Percentiles rank a stretch among this genome's conserved stretches.
phyloP scores from a whole-genome alignment of 1,140 invertebrate species.

The Dysdera silvatica region DNA sequence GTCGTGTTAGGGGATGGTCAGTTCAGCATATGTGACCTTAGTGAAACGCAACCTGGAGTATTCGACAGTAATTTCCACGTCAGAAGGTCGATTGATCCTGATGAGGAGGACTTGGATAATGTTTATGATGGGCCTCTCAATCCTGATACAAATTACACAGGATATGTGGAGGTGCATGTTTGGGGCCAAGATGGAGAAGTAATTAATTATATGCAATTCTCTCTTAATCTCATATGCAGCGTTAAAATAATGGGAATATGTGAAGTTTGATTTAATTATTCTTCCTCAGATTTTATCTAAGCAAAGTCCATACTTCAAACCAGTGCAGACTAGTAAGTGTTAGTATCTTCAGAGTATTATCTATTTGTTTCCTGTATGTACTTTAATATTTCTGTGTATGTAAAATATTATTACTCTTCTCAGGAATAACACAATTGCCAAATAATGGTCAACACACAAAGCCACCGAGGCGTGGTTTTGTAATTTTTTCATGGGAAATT shows the following conservation, averaged over 20 bases:
- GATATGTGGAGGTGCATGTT: conserved; percentile 34
- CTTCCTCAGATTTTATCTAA: conserved; percentile 26
- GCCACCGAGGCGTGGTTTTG: no score
- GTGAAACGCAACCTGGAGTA: background rate
- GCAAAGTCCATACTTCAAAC: conserved; percentile 31
- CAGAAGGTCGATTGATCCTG: background rate
- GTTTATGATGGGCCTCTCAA: conserved; percentile 32
- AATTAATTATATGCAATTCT: background rate
- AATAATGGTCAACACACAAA: no score
- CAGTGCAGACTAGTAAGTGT: conserved; percentile 31
- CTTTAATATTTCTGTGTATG: background rate
- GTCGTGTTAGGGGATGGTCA: conserved; percentile 24
- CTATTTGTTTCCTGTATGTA: background rate
- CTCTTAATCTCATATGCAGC: no score
- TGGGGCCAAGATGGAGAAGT: conserved; percentile 30
- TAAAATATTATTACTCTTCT: no score
- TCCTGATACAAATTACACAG: conserved; percentile 35
- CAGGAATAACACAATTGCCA: no score
- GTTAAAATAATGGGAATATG: background rate
- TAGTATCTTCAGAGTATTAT: no score
- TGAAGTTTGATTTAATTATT: background rate
- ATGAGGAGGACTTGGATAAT: conserved; percentile 33
- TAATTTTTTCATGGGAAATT: no score
- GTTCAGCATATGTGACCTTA: conserved; percentile 25
- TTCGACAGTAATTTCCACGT: background rate